Conservation (phyloP, 2,113 vertebrate genomes). For the Eulacestoma nigropectus region DNA sequence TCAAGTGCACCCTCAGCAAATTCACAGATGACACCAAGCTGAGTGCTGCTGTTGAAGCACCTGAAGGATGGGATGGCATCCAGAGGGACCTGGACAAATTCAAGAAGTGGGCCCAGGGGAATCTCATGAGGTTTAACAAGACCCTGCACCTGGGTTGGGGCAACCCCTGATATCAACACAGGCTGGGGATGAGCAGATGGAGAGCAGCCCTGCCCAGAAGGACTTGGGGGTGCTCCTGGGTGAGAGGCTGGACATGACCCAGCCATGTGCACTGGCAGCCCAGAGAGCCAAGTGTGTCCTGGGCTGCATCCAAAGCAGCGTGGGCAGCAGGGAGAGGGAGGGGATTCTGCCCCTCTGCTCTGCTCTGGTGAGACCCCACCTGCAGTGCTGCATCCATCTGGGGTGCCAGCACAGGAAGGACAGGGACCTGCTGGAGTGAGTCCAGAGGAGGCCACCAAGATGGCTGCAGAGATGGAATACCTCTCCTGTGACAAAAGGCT, state of each 20-base stretch:
- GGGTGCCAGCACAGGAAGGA: not conserved
- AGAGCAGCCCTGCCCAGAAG: not conserved
- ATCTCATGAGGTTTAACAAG: not conserved
- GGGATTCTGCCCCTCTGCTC: not conserved
- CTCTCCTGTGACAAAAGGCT: not conserved
- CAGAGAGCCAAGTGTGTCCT: not conserved
- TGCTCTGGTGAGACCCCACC: not conserved
- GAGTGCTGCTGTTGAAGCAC: not conserved
- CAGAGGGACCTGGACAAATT: not conserved
- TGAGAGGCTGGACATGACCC: not conserved
- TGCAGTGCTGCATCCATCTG: not conserved
- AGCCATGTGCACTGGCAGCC: not conserved
- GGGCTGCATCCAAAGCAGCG: not conserved
- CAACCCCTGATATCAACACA: accelerated
- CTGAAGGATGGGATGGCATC: not conserved
- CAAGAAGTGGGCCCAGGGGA: not conserved
- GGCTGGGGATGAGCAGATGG: not conserved
- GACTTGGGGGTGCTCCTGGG: not conserved
- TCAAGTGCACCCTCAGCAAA: not conserved
- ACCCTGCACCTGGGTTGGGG: accelerated
- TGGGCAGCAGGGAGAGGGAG: not conserved
- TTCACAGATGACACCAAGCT: not conserved
- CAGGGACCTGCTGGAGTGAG: not conserved
- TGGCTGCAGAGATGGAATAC: not conserved
- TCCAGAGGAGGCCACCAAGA: not conserved